A percentile compares a stretch with the other conserved stretches of the same genome.
Conservation (phyloP, 2,888 invertebrate genomes). For the Galeopsomyia nigrocyanea region DNA sequence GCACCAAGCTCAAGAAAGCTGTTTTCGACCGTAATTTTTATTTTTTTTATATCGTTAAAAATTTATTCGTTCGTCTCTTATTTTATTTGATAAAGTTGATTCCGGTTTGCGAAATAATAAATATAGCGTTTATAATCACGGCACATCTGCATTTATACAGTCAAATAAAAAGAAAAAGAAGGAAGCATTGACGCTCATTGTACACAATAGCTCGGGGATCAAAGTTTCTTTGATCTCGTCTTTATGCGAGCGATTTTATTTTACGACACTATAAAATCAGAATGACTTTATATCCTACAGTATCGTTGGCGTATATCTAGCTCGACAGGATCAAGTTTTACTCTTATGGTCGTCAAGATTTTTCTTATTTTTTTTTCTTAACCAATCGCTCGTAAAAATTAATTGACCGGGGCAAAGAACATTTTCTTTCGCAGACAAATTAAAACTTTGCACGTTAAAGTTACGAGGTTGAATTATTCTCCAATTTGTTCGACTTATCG, state of each 20-base stretch:
- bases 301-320: not conserved
- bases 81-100: too few relatives aligned
- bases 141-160: not conserved
- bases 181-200: not conserved
- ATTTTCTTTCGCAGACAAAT: too few relatives aligned
- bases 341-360: constrained; percentile 5
- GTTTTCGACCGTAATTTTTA: too few relatives aligned
- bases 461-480: too few relatives aligned
- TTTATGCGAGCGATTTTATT: constrained; percentile 34
- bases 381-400: constrained; percentile 14
- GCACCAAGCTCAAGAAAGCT: too few relatives aligned
- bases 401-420: constrained; percentile 2
- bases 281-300: constrained; percentile 24
- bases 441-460: too few relatives aligned
- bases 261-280: constrained; percentile 32
- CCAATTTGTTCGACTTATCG: too few relatives aligned
- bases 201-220: constrained; percentile 8
- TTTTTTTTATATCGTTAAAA: too few relatives aligned
- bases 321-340: not conserved
- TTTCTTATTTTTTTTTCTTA: not conserved
- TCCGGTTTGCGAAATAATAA: too few relatives aligned
- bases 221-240: constrained; percentile 24
- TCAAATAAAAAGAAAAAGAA: too few relatives aligned
- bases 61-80: too few relatives aligned
- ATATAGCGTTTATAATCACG: not conserved